Evolutionary conservation across 2,113 vertebrate species (phyloP).

Genomic region (Orientallactaga bullata): DNA sequence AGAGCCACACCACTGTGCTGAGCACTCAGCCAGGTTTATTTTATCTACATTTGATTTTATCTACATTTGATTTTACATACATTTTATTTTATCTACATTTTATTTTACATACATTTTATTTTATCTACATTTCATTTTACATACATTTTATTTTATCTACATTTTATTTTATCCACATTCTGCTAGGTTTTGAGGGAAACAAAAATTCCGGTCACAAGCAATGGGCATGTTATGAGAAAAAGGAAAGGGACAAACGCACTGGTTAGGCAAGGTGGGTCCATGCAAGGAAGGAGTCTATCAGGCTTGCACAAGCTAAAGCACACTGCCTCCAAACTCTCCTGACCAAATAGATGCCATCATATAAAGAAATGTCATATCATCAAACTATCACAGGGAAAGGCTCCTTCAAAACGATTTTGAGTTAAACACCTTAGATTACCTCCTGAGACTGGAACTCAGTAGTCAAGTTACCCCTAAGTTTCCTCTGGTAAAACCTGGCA

Average conservation of each 20-base stretch:
- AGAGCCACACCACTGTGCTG: not conserved
- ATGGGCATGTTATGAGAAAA: not conserved
- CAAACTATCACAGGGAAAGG: not conserved
- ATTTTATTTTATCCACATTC: constrained; percentile 18
- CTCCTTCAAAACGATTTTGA: not conserved
- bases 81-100: no score
- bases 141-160: no score
- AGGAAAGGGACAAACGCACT: not conserved
- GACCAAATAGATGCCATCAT: not conserved
- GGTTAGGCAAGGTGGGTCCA: not conserved
- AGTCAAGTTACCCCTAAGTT: not conserved
- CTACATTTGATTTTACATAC: no score
- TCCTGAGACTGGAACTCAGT: not conserved
- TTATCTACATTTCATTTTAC: no score
- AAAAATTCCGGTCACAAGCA: not conserved
- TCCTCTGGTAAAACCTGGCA: constrained; percentile 48
- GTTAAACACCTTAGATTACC: constrained; percentile 20
- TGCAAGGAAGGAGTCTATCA: not conserved
- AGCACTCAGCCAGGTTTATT: not conserved
- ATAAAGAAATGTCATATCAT: not conserved
- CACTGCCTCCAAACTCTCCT: not conserved
- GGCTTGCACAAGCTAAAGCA: not conserved
- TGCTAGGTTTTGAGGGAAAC: not conserved
- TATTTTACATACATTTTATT: no score
- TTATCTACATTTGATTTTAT: no score